Evolutionary conservation across 2,888 invertebrate genomes (phyloP).

Genomic region (Glyphotaelius pellucidus): DNA sequence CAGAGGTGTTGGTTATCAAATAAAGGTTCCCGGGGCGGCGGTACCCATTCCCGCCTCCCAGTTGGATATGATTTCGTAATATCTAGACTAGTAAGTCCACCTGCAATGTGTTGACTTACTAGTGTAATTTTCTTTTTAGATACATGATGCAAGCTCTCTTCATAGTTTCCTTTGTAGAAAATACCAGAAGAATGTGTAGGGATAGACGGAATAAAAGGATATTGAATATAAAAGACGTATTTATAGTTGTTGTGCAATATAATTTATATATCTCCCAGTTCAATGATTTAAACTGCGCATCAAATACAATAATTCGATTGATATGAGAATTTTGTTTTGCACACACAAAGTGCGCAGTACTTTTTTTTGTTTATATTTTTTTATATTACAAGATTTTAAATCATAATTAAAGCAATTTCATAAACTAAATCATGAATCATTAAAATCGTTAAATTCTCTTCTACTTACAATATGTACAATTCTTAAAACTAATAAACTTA

Average conservation of each 20-base stretch:
- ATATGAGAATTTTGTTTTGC: constrained; percentile 61
- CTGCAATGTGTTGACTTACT: not conserved
- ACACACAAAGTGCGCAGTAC: constrained; percentile 39
- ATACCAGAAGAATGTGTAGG: not conserved
- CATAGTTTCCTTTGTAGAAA: not conserved
- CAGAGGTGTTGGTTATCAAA: too few relatives aligned
- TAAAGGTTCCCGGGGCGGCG: too few relatives aligned
- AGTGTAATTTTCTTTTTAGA: not conserved
- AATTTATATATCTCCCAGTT: constrained; percentile 57
- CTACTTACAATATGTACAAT: constrained; percentile 66
- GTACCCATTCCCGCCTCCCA: too few relatives aligned
- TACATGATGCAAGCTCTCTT: not conserved
- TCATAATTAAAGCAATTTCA: constrained; percentile 63
- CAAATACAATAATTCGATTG: constrained; percentile 62
- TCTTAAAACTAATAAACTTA: constrained; percentile 64
- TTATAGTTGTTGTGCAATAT: constrained; percentile 60
- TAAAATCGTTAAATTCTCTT: constrained; percentile 55
- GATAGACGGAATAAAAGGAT: not conserved
- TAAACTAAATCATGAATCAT: constrained; percentile 48
- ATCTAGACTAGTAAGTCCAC: too few relatives aligned
- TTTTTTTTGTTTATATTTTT: constrained; percentile 43
- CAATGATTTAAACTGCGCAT: constrained; percentile 49
- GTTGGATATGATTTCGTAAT: too few relatives aligned
- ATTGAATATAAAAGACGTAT: constrained; percentile 16
- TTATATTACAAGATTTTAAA: constrained; percentile 59